Base-by-base conservation (phyloP, 1,140 invertebrate species). In the Drosophila bipectinata region DNA sequence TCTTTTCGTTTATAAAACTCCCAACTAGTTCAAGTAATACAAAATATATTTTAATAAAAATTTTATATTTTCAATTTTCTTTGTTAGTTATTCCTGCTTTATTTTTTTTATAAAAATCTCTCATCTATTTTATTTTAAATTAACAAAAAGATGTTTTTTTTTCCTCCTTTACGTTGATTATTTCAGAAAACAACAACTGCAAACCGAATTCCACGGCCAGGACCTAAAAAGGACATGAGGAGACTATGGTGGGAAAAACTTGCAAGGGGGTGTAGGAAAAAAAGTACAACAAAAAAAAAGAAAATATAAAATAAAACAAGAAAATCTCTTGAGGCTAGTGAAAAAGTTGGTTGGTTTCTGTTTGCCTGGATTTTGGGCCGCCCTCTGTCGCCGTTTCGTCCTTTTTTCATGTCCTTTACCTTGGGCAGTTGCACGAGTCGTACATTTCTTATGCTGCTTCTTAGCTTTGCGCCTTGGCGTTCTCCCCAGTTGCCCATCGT, bases 291-390 rank as follows among this genome's bases (percentile, higher is more conserved):
- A 54, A 66, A 34, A 64, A 1, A 37, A 10, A 44, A 41, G 28
- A 24, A 58, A 58, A 59, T 32, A 55, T 15, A 45, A 39, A 57
- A 56, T 56, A 77, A 74, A 77, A 81, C 58, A 66, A 39, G 68
- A 79, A 85, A 84, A 88, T 88, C 82, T 87, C 82, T 88, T n/a
- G 82, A 87, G 82, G 82, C 82, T 87, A 88, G 83, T 87, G 75
- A 82, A 87, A 44, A 85, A 85, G 68, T 85, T 77, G 52, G 62
- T 56, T 74, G 56, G 52, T 51, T 57, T 68, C 41, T 41, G 39
- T 37, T 45, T 47, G 37, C 26, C 18, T 45, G 52, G 44, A 21
- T 26, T 44, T 44, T 18, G 18, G 18, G n/a, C 18, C 37, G 32
- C 12, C 45, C 37, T 68, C 34, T 37, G 34, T 12, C 34, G 34